Evolutionary conservation across 2,797 vertebrate genomes (phyloP).

Genomic region (Numenius phaeopus): DNA sequence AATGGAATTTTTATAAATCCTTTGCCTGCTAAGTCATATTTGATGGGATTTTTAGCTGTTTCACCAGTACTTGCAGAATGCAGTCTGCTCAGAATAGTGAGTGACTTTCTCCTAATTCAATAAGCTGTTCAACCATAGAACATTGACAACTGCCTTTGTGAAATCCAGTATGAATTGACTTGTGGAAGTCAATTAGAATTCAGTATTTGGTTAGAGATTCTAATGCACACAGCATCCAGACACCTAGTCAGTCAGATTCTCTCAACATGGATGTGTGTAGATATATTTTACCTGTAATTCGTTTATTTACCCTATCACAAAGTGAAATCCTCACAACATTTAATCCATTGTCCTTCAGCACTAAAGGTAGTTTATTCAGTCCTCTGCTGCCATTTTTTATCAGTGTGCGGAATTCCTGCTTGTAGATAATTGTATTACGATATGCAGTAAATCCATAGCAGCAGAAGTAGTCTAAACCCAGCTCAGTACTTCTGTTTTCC

Average conservation of each 20-base stretch:
- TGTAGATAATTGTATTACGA: not conserved
- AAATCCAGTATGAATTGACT: constrained; percentile 72
- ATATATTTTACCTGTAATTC: constrained; percentile 31
- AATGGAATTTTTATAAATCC: constrained; percentile 35
- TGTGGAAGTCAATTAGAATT: constrained; percentile 67
- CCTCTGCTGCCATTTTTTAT: not conserved
- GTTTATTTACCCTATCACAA: constrained; percentile 21
- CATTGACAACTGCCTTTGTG: constrained; percentile 58
- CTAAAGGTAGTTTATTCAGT: not conserved
- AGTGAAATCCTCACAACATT: not conserved
- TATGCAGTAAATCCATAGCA: not conserved
- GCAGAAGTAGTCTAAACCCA: not conserved
- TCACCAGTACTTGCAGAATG: constrained; percentile 3
- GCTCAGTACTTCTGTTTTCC: not conserved
- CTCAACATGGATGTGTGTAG: not conserved
- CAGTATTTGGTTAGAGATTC: constrained; percentile 53
- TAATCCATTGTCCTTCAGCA: not conserved
- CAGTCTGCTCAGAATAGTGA: constrained; percentile 41
- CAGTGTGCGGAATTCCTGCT: not conserved
- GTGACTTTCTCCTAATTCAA: constrained; percentile 51
- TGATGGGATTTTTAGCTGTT: constrained; percentile 31
- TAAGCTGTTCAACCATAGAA: constrained; percentile 41
- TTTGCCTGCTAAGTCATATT: constrained; percentile 31
- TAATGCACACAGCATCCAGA: constrained; percentile 17
- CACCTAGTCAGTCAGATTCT: not conserved